A percentile compares a stretch with the other conserved stretches of the same genome.
Evolutionary conservation across 2,797 vertebrate genomes (phyloP).

Genomic region (Sternotherus odoratus): DNA sequence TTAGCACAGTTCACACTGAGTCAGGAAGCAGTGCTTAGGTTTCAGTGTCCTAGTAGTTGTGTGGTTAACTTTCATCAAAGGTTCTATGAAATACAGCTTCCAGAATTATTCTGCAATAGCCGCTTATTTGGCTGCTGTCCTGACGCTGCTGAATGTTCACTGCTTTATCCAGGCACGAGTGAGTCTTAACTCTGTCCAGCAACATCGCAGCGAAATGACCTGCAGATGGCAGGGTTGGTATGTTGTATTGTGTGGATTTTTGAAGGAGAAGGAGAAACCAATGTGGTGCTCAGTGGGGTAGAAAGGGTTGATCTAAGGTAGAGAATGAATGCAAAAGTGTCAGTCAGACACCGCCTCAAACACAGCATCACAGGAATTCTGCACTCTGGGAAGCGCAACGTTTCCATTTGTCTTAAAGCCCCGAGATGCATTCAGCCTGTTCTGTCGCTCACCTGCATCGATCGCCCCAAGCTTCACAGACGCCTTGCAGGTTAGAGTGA

Average conservation of each 20-base stretch:
- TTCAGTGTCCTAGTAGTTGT: neutral
- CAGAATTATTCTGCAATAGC: neutral
- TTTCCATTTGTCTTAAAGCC: neutral
- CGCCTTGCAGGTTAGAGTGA: neutral
- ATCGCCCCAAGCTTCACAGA: neutral
- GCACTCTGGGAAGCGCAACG: neutral
- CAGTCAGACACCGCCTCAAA: neutral
- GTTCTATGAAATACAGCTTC: neutral
- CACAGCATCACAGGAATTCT: neutral
- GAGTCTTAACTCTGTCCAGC: neutral
- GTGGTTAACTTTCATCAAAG: neutral
- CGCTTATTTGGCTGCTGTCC: neutral
- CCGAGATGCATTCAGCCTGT: neutral
- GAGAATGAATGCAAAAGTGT: neutral
- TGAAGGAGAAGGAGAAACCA: neutral
- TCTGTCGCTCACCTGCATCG: neutral
- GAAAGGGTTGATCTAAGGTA: neutral
- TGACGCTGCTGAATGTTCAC: rapidly evolving
- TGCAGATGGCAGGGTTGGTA: neutral
- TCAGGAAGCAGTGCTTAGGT: too few relatives aligned
- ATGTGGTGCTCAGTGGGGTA: neutral
- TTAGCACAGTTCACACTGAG: too few relatives aligned
- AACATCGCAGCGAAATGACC: neutral
- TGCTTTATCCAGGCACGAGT: neutral
- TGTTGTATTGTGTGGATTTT: neutral